Conservation (phyloP, 2,888 invertebrate genomes). For the Drosophila paramelanica region DNA sequence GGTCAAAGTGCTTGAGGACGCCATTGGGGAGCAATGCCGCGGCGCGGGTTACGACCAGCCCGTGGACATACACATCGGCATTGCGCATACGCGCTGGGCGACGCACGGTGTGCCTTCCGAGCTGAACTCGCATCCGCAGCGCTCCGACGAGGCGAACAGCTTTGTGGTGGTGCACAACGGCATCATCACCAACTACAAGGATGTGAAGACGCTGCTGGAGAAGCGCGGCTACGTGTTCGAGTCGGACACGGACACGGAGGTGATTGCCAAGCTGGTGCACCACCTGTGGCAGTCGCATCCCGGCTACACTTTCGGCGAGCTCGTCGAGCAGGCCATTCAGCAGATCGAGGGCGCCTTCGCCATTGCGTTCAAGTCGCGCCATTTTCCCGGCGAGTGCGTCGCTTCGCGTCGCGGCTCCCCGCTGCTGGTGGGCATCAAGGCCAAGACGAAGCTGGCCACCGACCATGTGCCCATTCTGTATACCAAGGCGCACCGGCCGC, state of each 20-base stretch:
- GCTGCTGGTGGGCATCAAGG: constrained; percentile 98
- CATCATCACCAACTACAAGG: constrained; percentile 98
- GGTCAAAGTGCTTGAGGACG: constrained; percentile 94
- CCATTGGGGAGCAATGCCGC: constrained; percentile 89
- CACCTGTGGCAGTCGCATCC: constrained; percentile 96
- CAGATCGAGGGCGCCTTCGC: constrained; percentile 99
- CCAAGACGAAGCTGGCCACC: constrained; percentile 95
- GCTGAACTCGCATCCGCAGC: constrained; percentile 97
- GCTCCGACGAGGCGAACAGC: constrained; percentile 93
- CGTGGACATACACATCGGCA: constrained; percentile 95
- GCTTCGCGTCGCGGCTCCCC: constrained; percentile 98
- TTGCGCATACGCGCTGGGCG: constrained; percentile 99
- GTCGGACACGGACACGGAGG: constrained; percentile 99
- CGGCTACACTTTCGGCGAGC: constrained; percentile 94
- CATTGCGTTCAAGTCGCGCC: constrained; percentile 96
- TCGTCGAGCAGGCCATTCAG: constrained; percentile 97
- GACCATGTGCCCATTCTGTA: constrained; percentile 99
- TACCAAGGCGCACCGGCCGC: constrained; percentile 88
- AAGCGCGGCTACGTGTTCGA: constrained; percentile 96
- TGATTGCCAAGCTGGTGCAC: constrained; percentile 97
- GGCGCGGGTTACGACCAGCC: constrained; percentile 87
- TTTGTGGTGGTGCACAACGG: constrained; percentile 97
- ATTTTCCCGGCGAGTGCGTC: constrained; percentile 98
- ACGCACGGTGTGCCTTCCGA: constrained; percentile 98
- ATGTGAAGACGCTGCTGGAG: constrained; percentile 94